Base-by-base conservation (phyloP, 2,888 invertebrate species). In the Eretmocerus hayati region DNA sequence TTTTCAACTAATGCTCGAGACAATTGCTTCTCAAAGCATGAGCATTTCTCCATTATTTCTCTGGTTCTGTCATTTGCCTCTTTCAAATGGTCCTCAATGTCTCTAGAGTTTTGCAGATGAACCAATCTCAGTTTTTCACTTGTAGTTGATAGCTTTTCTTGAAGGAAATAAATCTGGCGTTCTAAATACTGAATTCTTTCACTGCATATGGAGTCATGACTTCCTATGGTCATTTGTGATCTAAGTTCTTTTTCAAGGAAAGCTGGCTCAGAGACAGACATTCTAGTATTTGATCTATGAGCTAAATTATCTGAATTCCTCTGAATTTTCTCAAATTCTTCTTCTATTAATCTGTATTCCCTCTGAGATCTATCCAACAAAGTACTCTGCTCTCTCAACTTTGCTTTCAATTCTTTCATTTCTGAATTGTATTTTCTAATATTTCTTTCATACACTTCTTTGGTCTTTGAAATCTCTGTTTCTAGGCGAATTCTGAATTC, bases 381-480 rank as follows among this genome's bases (percentile, higher is more conserved):
- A 8, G 75, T 62, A 21, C 74, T 74, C 58, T 81, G 82, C 50
- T 78, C 75, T 18, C 77, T 75, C 30, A 82, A 61, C 57, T 83
- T 80, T 0, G 75, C 63, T 58, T 81, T 79, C 15, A 79, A 59
- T 54, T 75, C 75, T 57, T 75, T 75, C 11, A 83, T 75, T 55
- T 82, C 80, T 9, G 72, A 61, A 15, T 77, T 59, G 71, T 81
- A 76, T 40, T 77, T 77, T 39, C 79, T 72, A 13, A 79, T 65
- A 62, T 80, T 82, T 42, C 77, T 77, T 22, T 78, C 77, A 57
- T 80, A 81, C 54, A 76, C 77, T 3, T 77, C 73, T 61, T 75
- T 81, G 0, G 81, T 65, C 42, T 74, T 73, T 5, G 74, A 74
- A 41, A 82, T 70, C 65, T 87, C 83, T n/a, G 62, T 72, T 57